A percentile compares a stretch with the other conserved stretches of the same genome.
These are phyloP conservation scores for Glyptemys insculpta DNA, from an alignment of 2,797 vertebrate genomes.

Conservation along the genomic window DNA sequence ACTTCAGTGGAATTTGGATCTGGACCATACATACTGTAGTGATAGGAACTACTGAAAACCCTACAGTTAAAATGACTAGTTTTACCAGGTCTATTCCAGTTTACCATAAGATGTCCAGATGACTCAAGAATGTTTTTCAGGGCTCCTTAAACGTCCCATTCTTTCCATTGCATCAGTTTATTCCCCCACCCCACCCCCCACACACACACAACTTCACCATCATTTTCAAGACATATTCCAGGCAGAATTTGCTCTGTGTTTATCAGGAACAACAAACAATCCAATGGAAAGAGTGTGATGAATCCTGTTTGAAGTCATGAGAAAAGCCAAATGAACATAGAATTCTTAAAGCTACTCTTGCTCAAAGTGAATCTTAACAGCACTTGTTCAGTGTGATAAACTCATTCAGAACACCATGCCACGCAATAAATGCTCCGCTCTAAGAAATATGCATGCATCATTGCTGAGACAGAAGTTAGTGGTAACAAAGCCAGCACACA, in stretches of 20 bases:
- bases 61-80: not conserved
- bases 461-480: slow-evolving; percentile 30
- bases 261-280: not conserved
- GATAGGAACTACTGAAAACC: not conserved
- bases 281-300: not conserved
- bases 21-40: not conserved
- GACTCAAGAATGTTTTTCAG: not conserved
- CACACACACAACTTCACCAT: not conserved
- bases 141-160: not conserved
- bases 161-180: not conserved
- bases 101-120: not conserved
- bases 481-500: not conserved
- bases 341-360: not conserved
- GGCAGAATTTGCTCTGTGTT: not conserved
- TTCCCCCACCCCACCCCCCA: not conserved
- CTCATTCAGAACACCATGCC: not conserved
- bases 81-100: not conserved
- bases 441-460: not conserved
- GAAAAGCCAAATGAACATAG: not conserved
- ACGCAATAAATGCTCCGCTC: not conserved
- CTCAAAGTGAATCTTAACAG: slow-evolving; percentile 4
- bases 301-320: not conserved
- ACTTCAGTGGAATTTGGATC: not conserved
- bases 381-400: slow-evolving; percentile 4
- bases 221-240: not conserved